Conservation (phyloP, 2,797 vertebrate genomes). For the Gymnodraco acuticeps region DNA sequence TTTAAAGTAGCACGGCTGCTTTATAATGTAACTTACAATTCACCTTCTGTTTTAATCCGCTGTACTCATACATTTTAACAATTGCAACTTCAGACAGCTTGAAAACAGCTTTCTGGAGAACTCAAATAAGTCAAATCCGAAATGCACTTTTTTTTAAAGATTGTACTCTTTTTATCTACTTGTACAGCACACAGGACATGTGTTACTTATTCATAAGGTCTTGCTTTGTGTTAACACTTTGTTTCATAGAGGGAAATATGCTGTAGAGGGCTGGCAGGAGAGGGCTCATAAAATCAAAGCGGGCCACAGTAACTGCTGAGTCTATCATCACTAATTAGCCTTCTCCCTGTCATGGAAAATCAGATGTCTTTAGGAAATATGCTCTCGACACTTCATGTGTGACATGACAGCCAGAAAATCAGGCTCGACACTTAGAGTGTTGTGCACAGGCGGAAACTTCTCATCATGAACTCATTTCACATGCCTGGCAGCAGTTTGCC, state of each 20-base stretch:
- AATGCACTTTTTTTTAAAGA: constrained; percentile 2
- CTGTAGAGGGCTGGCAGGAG: constrained; percentile 9
- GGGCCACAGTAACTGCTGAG: constrained; percentile 7
- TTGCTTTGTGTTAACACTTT: constrained; percentile 16
- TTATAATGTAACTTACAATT: constrained; percentile 16
- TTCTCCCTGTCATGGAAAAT: constrained; percentile 53
- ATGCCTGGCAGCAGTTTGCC: constrained; percentile 30
- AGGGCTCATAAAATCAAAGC: constrained; percentile 38
- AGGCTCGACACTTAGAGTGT: constrained; percentile 41
- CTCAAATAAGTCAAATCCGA: neutral
- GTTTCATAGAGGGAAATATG: constrained; percentile 25
- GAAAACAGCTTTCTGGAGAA: neutral
- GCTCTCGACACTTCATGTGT: constrained; percentile 37
- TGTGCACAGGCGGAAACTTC: constrained; percentile 38
- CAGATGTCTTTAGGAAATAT: constrained; percentile 54
- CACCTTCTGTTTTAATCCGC: constrained; percentile 30
- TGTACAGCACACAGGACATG: constrained; percentile 14
- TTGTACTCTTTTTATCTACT: constrained; percentile 4
- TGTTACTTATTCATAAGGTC: constrained; percentile 1
- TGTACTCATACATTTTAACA: constrained; percentile 16
- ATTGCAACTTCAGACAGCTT: constrained; percentile 19
- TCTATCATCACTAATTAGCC: constrained; percentile 56
- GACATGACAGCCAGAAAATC: constrained; percentile 46
- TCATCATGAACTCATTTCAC: constrained; percentile 40
- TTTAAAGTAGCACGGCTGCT: constrained; percentile 44